phyloP scores from a whole-genome alignment of 2,888 invertebrate genomes.

The Oscheius sp. region DNA sequence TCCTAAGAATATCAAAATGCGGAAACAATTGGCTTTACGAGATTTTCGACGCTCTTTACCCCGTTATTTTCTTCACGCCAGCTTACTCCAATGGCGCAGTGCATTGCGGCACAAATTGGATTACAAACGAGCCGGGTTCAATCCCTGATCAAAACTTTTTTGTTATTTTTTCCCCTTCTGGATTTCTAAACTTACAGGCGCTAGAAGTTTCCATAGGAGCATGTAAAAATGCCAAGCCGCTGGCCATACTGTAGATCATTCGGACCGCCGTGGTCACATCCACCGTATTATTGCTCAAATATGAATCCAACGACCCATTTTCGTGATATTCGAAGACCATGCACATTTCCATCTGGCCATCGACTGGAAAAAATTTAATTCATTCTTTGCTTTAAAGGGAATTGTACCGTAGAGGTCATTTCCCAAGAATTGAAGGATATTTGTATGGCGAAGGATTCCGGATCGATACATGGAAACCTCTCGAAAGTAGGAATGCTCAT shows the following conservation, averaged over 20 bases:
- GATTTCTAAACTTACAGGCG: neutral
- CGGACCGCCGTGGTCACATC: conserved; percentile 5
- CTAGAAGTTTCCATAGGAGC: neutral
- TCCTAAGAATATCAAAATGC: no score
- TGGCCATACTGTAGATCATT: conserved; percentile 28
- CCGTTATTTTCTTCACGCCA: no score
- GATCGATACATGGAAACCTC: conserved; percentile 20
- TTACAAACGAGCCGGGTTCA: no score
- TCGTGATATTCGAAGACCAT: conserved; percentile 23
- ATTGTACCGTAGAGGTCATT: conserved; percentile 8
- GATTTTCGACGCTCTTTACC: no score
- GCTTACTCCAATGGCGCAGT: no score
- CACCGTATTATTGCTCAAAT: neutral
- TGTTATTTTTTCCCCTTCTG: neutral
- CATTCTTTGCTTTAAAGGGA: neutral
- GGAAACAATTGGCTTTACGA: no score
- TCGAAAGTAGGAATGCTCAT: conserved; percentile 27
- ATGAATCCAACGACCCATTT: conserved; percentile 19
- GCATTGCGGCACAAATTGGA: no score
- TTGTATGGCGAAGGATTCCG: conserved; percentile 20
- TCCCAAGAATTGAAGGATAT: conserved; percentile 26
- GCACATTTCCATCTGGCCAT: neutral
- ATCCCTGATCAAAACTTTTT: no score
- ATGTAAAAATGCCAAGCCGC: conserved; percentile 25
- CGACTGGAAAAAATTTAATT: neutral